A percentile compares a stretch with the other conserved stretches of the same genome.
phyloP scores from a whole-genome alignment of 2,113 vertebrate genomes.

The Brachyhypopomus occidentalis region DNA sequence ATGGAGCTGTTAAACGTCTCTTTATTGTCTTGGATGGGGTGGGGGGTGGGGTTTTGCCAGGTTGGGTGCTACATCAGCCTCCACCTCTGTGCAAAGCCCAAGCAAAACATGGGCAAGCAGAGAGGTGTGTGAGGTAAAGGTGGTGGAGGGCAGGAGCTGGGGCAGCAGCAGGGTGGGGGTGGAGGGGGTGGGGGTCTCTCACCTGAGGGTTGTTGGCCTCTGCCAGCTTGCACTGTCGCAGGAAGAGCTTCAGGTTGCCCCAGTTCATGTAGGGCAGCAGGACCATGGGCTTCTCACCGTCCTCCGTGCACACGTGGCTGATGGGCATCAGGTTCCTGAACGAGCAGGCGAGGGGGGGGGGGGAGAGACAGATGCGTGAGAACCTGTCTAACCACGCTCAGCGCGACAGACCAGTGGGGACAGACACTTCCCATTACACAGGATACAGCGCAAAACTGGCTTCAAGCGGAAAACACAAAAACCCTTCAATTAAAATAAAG shows the following conservation, averaged over 20 bases:
- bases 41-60: too few species aligned
- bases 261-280: constrained; percentile 95
- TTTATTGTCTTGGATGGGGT: background rate
- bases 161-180: too few species aligned
- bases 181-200: constrained; percentile 34
- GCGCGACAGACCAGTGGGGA: background rate
- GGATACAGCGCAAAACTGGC: background rate
- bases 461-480: background rate
- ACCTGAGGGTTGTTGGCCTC: constrained; percentile 99
- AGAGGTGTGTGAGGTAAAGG: too few species aligned
- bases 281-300: constrained; percentile 97
- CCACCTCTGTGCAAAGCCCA: too few species aligned
- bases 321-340: constrained; percentile 93
- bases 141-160: too few species aligned
- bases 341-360: constrained; percentile 1
- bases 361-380: background rate
- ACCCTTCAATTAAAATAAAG: background rate
- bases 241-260: constrained; percentile 98
- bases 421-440: too few species aligned
- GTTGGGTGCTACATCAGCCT: too few species aligned
- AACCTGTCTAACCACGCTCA: background rate
- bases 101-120: too few species aligned
- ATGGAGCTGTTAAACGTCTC: background rate
- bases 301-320: constrained; percentile 93
- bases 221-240: constrained; percentile 96